A percentile compares a stretch with the other conserved stretches of the same genome.
phyloP scores from a whole-genome alignment of 1,140 invertebrate genomes.

The Drosophila eugracilis region DNA sequence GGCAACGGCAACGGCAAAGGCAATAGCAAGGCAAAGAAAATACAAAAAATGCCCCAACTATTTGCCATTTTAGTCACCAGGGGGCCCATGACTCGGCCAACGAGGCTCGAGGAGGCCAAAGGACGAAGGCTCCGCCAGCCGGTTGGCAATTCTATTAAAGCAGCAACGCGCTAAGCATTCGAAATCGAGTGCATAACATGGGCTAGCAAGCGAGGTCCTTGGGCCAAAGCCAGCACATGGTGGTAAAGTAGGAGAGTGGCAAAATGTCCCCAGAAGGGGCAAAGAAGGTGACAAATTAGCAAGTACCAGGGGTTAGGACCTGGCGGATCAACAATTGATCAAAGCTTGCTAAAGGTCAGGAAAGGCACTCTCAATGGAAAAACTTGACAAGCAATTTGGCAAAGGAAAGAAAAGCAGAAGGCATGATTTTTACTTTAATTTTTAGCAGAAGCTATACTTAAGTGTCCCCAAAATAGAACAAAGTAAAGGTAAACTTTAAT shows the following conservation, averaged over 20 bases:
- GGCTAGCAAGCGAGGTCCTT: constrained; percentile 25
- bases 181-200: constrained; percentile 34
- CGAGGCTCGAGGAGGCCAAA: constrained; percentile 16
- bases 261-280: constrained; percentile 6
- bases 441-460: not conserved
- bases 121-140: constrained; percentile 14
- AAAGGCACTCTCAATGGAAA: not conserved
- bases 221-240: constrained; percentile 14
- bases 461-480: not conserved
- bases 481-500: not conserved
- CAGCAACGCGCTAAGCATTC: constrained; percentile 65
- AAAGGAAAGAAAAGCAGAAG: not conserved
- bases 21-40: constrained; percentile 4
- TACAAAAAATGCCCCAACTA: constrained; percentile 74
- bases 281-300: not conserved
- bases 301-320: constrained; percentile 8
- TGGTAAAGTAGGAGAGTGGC: not conserved
- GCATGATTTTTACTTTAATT: not conserved
- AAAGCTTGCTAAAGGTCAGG: not conserved
- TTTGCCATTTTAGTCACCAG: constrained; percentile 73
- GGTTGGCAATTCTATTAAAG: constrained; percentile 73
- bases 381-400: constrained; percentile 3
- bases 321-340: constrained; percentile 11
- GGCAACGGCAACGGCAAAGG: constrained; percentile 17
- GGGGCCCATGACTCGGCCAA: constrained; percentile 38